Evolutionary conservation across 2,113 vertebrate species (phyloP), one percentile per base, ranked within the genome.

Genomic region (Ptilonorhynchus violaceus): DNA sequence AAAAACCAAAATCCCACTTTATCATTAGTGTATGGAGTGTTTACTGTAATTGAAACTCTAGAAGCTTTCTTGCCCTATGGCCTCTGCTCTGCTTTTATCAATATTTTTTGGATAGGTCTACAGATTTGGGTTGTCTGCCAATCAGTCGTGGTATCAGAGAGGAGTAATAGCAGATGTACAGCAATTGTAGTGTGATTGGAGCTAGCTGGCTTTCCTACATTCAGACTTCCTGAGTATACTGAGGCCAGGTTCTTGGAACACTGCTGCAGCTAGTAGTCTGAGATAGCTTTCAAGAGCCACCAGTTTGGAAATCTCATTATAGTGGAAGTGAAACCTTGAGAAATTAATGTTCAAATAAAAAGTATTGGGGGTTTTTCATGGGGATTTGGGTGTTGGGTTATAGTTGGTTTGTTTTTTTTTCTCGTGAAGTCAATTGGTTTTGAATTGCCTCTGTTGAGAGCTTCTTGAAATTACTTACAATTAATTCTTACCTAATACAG

Each of bases 401-500:
- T 33, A 35, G 15, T 19, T 64, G 42, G 24, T 12, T 33, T 49
- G 37, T 39, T 37, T 31, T 19, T 70, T 56, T 31, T 35, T 35
- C 28, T 72, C 58, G 37, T 58, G n/a, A 55, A 77, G 30, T 67
- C 22, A 52, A 25, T 18, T 95, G 64, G 2, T 83, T 93, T 53
- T 87, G 15, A 85, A 49, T 86, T 88, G 22, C 50, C 67, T 89
- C 39, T 88, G 18, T 64, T 39, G 68, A 92, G 47, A 87, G 33
- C 33, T 78, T 66, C 19, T 74, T 84, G 49, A 69, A 78, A 41
- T 85, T 19, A 56, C 79, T 85, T 94, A 86, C 56, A 18, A 1
- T 58, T 37, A 12, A 19, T 81, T 80, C 77, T 85, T 66, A 30
- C 78, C 91, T 93, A 30, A 83, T 74, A 86, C 85, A 95, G 94